Evolutionary conservation across 2,888 invertebrate species (phyloP).

Genomic region (Lacanobia wlatinum): DNA sequence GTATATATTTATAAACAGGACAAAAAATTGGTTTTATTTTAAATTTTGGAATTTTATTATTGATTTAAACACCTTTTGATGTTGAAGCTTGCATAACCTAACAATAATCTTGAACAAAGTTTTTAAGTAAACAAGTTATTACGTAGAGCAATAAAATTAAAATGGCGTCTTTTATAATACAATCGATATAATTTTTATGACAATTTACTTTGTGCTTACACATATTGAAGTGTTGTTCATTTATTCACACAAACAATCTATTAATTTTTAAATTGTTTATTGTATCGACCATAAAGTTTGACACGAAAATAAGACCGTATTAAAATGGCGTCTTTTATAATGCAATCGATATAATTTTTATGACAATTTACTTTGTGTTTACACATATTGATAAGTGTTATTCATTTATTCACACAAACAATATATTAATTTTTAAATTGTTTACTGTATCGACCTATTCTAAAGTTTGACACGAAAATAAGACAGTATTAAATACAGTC

Average conservation of each 20-base stretch:
- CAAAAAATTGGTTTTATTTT: too few relatives aligned
- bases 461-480: not conserved
- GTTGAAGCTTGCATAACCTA: not conserved
- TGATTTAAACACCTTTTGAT: not conserved
- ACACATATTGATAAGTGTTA: slow-evolving; percentile 24
- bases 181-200: slow-evolving; percentile 17
- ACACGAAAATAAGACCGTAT: not conserved
- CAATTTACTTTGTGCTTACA: slow-evolving; percentile 29
- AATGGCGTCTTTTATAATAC: not conserved
- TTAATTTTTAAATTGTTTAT: not conserved
- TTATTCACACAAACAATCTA: not conserved
- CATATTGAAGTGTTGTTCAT: slow-evolving; percentile 15
- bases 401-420: not conserved
- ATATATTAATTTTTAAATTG: not conserved
- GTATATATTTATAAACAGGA: too few relatives aligned
- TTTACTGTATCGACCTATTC: not conserved
- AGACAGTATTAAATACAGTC: too few relatives aligned
- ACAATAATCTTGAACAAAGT: slow-evolving; percentile 15
- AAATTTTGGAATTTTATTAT: not conserved
- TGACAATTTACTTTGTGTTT: slow-evolving; percentile 23
- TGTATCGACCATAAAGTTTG: not conserved
- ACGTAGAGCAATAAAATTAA: slow-evolving; percentile 14
- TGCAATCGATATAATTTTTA: slow-evolving; percentile 16
- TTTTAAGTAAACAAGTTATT: slow-evolving; percentile 1
- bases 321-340: not conserved